Percentiles rank a stretch among this genome's conserved stretches.
Conservation (phyloP, 2,888 invertebrate genomes). For the Empis stercorea region DNA sequence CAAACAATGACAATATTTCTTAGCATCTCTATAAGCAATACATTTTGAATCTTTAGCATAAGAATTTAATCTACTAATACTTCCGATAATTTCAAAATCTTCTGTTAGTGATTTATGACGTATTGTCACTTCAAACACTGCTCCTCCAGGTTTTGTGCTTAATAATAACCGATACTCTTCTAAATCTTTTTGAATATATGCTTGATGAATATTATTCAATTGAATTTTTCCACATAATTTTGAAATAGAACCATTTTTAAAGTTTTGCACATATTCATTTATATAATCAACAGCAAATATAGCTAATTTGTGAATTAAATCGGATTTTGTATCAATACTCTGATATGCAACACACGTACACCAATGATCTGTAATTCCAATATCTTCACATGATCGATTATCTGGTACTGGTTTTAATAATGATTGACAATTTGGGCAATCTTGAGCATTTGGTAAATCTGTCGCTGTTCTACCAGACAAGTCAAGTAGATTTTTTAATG, state of each 20-base stretch:
- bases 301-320: slow-evolving; percentile 41
- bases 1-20: too few relatives aligned
- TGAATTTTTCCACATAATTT: slow-evolving; percentile 41
- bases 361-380: slow-evolving; percentile 58
- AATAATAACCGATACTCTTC: too few relatives aligned
- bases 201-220: slow-evolving; percentile 41
- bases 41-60: too few relatives aligned
- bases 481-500: slow-evolving; percentile 48
- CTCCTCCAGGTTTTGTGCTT: too few relatives aligned
- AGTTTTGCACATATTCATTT: slow-evolving; percentile 24
- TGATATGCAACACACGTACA: slow-evolving; percentile 56
- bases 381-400: slow-evolving; percentile 54
- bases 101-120: too few relatives aligned
- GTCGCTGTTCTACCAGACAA: slow-evolving; percentile 37
- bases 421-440: slow-evolving; percentile 54
- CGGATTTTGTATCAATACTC: slow-evolving; percentile 32
- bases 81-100: too few relatives aligned
- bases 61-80: too few relatives aligned
- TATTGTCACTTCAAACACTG: too few relatives aligned
- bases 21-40: too few relatives aligned
- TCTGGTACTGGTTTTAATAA: slow-evolving; percentile 45
- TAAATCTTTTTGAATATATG: slow-evolving; percentile 5
- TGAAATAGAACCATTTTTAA: slow-evolving; percentile 24
- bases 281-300: slow-evolving; percentile 27
- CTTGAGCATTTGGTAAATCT: slow-evolving; percentile 32